A percentile compares a stretch with the other conserved stretches of the same genome.
Conservation (phyloP, 2,797 vertebrate species). For the Xenopus petersii region DNA sequence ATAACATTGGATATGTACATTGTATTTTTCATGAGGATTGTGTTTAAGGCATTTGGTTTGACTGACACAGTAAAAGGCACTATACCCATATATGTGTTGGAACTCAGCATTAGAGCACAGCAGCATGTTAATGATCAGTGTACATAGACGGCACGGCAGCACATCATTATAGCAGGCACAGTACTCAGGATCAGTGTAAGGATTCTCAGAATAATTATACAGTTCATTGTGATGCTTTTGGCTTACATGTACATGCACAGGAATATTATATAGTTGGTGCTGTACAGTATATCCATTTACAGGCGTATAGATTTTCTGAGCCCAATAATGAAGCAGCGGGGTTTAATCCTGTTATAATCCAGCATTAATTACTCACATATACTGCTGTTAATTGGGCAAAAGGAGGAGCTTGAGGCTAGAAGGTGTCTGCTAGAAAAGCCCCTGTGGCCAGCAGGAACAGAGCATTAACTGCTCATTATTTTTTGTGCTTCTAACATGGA, state of each 20-base stretch:
- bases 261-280: neutral
- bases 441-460: constrained; percentile 2
- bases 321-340: neutral
- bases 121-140: neutral
- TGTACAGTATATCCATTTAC: constrained; percentile 1
- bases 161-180: too few species aligned
- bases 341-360: constrained; percentile 33
- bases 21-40: too few species aligned
- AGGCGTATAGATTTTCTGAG: neutral
- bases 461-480: constrained; percentile 34
- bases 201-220: neutral
- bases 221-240: neutral
- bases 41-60: too few species aligned
- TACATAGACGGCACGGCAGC: neutral
- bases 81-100: too few species aligned
- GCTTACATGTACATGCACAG: neutral
- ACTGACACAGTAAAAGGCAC: too few species aligned
- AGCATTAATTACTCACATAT: constrained; percentile 26
- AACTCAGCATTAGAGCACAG: too few species aligned
- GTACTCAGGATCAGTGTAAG: too few species aligned
- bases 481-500: constrained; percentile 22
- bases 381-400: constrained; percentile 36
- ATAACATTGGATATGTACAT: too few species aligned
- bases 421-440: neutral
- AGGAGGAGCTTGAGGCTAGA: constrained; percentile 16